Evolutionary conservation across 2,113 vertebrate species (phyloP).

Genomic region (Apeltes quadracus): DNA sequence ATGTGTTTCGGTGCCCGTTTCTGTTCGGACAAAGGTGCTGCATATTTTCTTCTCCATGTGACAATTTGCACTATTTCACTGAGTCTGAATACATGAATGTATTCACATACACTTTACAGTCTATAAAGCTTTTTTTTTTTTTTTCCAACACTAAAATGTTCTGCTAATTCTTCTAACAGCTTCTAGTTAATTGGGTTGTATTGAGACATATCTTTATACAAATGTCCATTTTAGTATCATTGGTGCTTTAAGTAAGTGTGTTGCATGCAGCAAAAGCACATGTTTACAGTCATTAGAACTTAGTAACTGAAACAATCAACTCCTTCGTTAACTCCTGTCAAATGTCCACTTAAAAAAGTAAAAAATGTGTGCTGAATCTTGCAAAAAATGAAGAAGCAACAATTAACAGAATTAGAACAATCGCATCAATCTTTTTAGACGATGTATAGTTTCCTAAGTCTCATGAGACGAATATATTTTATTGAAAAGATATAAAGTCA

Average conservation of each 20-base stretch:
- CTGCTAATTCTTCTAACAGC: constrained; percentile 51
- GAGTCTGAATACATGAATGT: constrained; percentile 61
- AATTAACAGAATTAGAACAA: constrained; percentile 11
- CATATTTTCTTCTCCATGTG: constrained; percentile 54
- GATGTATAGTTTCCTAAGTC: too few species aligned
- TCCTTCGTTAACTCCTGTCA: constrained; percentile 25
- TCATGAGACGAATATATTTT: background rate
- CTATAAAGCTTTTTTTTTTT: constrained; percentile 67
- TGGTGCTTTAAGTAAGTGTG: constrained; percentile 45
- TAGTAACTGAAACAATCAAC: constrained; percentile 43
- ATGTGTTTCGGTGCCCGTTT: constrained; percentile 54
- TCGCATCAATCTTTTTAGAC: too few species aligned
- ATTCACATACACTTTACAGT: constrained; percentile 57
- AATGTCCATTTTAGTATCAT: constrained; percentile 28
- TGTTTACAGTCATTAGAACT: constrained; percentile 45
- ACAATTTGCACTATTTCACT: constrained; percentile 73
- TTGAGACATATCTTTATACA: constrained; percentile 24
- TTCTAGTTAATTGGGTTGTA: constrained; percentile 36
- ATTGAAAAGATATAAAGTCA: background rate
- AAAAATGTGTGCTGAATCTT: constrained; percentile 3
- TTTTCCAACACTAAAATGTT: constrained; percentile 61
- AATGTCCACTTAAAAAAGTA: background rate
- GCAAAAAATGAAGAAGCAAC: constrained; percentile 12
- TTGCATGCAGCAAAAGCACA: constrained; percentile 56
- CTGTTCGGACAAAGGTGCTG: constrained; percentile 52